Conservation (phyloP, 2,888 invertebrate species). For the Anaspis maculata region DNA sequence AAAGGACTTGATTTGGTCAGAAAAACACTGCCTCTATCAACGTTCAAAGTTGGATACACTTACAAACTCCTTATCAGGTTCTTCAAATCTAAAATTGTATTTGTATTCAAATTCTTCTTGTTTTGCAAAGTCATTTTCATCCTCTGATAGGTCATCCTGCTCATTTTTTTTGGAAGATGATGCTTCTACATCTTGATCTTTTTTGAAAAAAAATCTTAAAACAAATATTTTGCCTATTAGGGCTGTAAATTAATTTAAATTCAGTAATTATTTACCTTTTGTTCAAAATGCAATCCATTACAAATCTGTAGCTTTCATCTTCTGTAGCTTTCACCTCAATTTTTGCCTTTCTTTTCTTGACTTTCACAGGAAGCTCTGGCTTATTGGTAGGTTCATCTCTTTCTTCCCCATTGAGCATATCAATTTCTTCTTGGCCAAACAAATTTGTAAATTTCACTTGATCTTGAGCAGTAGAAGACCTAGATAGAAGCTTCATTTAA, state of each 20-base stretch:
- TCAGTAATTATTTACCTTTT: constrained; percentile 49
- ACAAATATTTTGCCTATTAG: no score
- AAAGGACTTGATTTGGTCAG: constrained; percentile 13
- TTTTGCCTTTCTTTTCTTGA: no score
- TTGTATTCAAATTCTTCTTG: constrained; percentile 90
- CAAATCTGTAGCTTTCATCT: constrained; percentile 77
- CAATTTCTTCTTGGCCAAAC: no score
- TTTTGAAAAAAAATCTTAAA: constrained; percentile 44
- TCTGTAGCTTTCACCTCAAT: no score
- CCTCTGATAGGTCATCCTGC: constrained; percentile 63
- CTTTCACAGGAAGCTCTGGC: no score
- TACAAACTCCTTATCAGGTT: constrained; percentile 88
- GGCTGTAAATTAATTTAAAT: no score
- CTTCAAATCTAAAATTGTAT: constrained; percentile 94
- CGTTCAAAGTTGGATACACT: constrained; percentile 29
- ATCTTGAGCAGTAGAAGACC: no score
- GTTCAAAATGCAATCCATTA: constrained; percentile 87
- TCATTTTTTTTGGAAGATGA: no score
- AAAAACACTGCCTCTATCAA: background rate
- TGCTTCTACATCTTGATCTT: constrained; percentile 40
- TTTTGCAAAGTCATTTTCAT: constrained; percentile 69
- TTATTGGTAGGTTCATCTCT: no score
- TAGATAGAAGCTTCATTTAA: no score
- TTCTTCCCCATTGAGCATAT: no score
- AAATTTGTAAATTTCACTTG: no score